A percentile compares a stretch with the other conserved stretches of the same genome.
These are phyloP conservation scores for Andrena chrysosceles DNA, from an alignment of 2,888 invertebrate species.

Conservation along the genomic window DNA sequence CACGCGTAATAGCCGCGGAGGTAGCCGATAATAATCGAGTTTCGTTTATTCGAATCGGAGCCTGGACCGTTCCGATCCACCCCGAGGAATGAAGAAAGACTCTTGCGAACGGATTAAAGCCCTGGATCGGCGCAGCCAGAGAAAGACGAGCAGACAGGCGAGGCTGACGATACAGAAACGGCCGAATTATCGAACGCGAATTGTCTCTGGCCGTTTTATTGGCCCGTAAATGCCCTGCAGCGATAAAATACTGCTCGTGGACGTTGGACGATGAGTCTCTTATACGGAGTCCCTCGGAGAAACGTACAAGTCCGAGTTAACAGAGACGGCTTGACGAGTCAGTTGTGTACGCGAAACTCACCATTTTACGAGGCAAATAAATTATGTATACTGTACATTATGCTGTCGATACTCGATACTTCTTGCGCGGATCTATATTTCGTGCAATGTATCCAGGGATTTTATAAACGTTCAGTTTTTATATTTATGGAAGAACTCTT, in stretches of 20 bases:
- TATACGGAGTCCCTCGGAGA: not conserved
- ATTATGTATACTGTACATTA: not conserved
- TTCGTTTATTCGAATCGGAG: slow-evolving; percentile 60
- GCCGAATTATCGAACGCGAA: slow-evolving; percentile 55
- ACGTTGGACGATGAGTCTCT: slow-evolving; percentile 19
- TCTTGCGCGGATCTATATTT: too few relatives aligned
- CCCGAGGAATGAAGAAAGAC: not conserved
- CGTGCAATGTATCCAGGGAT: too few relatives aligned
- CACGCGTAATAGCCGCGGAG: slow-evolving; percentile 27
- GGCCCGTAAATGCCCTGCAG: slow-evolving; percentile 51
- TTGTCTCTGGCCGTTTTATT: slow-evolving; percentile 62
- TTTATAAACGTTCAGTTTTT: too few relatives aligned
- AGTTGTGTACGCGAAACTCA: not conserved
- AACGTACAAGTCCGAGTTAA: not conserved
- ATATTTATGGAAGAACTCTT: too few relatives aligned
- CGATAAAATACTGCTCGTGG: slow-evolving; percentile 52
- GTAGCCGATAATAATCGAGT: slow-evolving; percentile 48
- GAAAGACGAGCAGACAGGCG: slow-evolving; percentile 20
- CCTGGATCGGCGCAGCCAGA: not conserved
- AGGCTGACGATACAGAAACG: slow-evolving; percentile 52
- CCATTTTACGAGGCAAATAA: not conserved
- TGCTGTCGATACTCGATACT: too few relatives aligned
- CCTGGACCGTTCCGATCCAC: slow-evolving; percentile 11
- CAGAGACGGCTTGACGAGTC: not conserved
- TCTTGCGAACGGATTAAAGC: slow-evolving; percentile 14